Conservation (phyloP, 64 coral and sea anemone species). For the Anthopleura sola region DNA sequence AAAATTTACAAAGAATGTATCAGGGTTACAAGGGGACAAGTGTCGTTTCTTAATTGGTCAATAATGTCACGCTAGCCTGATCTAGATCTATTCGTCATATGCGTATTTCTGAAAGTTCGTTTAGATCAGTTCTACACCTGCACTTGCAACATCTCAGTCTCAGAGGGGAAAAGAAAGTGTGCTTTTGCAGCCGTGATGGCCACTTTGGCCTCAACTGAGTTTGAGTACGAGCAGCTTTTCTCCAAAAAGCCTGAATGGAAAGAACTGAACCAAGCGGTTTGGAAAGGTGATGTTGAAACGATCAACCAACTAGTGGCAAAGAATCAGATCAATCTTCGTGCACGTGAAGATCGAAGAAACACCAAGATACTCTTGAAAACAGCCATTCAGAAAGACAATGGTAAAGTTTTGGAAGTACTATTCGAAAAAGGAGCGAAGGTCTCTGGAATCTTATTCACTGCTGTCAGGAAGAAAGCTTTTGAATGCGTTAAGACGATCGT, state of each 20-base stretch:
- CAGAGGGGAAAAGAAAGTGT: no score
- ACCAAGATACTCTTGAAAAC: background rate
- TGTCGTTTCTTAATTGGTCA: no score
- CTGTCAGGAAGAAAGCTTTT: constrained; percentile 44
- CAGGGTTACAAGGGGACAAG: no score
- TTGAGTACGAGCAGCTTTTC: background rate
- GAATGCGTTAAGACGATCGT: constrained; percentile 47
- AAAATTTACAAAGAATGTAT: no score
- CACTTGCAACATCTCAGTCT: no score
- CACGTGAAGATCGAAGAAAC: background rate
- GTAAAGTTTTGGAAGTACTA: constrained; percentile 38
- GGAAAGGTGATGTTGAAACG: background rate
- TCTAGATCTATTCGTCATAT: no score
- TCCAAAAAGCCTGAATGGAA: background rate
- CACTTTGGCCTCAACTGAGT: background rate
- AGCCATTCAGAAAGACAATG: background rate
- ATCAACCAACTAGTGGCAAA: background rate
- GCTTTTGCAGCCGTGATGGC: no score
- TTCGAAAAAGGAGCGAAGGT: constrained; percentile 33
- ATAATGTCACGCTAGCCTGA: no score
- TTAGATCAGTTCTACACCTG: no score
- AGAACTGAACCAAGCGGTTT: background rate
- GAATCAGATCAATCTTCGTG: background rate
- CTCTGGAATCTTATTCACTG: constrained; percentile 45
- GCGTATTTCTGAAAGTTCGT: no score